Base-by-base conservation (phyloP, 2,797 vertebrate species). In the Hydrophis major region DNA sequence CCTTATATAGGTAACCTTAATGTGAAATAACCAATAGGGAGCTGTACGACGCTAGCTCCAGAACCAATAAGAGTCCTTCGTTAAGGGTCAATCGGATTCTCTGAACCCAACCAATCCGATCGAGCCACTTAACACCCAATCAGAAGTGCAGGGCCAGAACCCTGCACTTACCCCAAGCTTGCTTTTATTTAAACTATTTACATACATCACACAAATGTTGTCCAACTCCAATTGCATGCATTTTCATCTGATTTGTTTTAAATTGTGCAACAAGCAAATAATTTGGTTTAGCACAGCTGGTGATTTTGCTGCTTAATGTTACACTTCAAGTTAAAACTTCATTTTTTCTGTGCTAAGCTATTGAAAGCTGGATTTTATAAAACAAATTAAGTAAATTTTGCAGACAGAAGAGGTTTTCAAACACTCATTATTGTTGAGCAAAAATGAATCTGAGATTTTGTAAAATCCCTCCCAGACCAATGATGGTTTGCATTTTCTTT, bases 381-480 rank as follows among this genome's bases (percentile, higher is more conserved):
- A 96, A 94, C 2, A 95, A 95, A 94, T 93, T 94, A 94, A 95
- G 95, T 90, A 22, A 13, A 55, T 92, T 94, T 94, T 69, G 92
- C 60, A 93, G 83, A 61, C 59, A 93, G 11, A 94, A 92, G 63
- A 66, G 8, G 4, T 95, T 96, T 95, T 93, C 42, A 91, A 95
- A 94, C 53, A 94, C 55, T 7, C 0, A 0, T 86, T 94, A 55
- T 27, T 0, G 69, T 94, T 95, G 94, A 94, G 59, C 66, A 94
- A 37, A 94, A 95, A 96, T 94, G 6, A 95, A 95, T 94, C 92
- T 59, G 16, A 87, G 4, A 25, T 3, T 4, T 32, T 7, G 1
- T 89, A 25, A 86, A 91, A 93, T 14, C 12, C 16, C 7, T 5
- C 57, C 92, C 28, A 92, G 88, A n/a, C 63, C 66, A 92, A 4